Evolutionary conservation across 2,113 vertebrate species (phyloP).

Genomic region (Pomatorhinus ruficollis): DNA sequence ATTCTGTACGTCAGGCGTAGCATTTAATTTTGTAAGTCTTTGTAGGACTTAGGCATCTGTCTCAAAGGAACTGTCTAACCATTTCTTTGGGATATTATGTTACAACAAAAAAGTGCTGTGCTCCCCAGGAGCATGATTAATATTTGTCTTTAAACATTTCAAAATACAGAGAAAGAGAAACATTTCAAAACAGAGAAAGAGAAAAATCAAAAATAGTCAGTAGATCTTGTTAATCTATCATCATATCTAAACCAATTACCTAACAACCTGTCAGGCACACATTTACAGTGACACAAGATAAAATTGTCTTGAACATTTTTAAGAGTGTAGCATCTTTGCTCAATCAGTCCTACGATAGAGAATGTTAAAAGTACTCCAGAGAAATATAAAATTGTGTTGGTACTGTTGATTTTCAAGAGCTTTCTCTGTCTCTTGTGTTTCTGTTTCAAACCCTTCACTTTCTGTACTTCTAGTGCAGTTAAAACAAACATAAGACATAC

Average conservation of each 20-base stretch:
- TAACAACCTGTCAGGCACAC: neutral
- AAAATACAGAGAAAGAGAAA: neutral
- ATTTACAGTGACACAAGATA: neutral
- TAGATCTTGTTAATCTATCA: neutral
- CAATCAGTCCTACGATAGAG: neutral
- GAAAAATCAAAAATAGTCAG: neutral
- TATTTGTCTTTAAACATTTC: neutral
- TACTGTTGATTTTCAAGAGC: neutral
- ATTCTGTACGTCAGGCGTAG: neutral
- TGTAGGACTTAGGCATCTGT: neutral
- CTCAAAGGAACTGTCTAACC: neutral
- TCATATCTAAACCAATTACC: neutral
- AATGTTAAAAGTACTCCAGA: neutral
- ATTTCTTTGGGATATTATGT: neutral
- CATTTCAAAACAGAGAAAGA: neutral
- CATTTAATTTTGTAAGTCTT: neutral
- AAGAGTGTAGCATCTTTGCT: neutral
- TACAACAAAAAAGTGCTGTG: neutral
- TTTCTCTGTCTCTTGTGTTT: neutral
- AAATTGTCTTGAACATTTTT: neutral
- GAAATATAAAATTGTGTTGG: neutral
- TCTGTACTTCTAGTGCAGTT: neutral
- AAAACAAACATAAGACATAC: conserved; percentile 67
- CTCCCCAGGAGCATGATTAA: neutral
- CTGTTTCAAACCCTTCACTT: neutral